Evolutionary conservation across 1,140 invertebrate genomes (phyloP).

Genomic region (Proales similis): DNA sequence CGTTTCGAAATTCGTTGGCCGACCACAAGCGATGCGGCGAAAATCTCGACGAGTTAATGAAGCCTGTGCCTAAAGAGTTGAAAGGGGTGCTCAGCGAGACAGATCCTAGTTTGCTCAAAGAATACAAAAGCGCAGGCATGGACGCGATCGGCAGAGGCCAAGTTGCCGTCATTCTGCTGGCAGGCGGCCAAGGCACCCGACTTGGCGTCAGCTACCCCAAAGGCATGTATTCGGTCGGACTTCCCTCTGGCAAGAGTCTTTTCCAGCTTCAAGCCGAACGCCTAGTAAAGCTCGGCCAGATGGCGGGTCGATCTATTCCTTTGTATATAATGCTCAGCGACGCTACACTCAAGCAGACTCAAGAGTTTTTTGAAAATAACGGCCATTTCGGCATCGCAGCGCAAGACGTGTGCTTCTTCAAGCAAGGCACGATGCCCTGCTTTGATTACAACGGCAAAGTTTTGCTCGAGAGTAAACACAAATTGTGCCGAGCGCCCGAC

Average conservation of each 20-base stretch:
- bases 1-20: background rate
- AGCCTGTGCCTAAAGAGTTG: background rate
- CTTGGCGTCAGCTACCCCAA: constrained; percentile 89
- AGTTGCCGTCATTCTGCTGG: constrained; percentile 76
- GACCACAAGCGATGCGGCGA: background rate
- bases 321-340: constrained; percentile 98
- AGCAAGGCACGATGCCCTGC: constrained; percentile 85
- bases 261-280: constrained; percentile 92
- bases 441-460: constrained; percentile 90
- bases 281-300: constrained; percentile 55
- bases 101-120: background rate
- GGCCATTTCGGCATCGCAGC: constrained; percentile 78
- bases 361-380: constrained; percentile 70
- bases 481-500: constrained; percentile 78
- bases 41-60: background rate
- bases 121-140: constrained; percentile 54
- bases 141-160: constrained; percentile 65
- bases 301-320: constrained; percentile 34
- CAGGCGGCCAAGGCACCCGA: constrained; percentile 77
- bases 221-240: constrained; percentile 87
- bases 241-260: constrained; percentile 80
- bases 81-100: constrained; percentile 8
- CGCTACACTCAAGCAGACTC: constrained; percentile 75
- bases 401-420: constrained; percentile 78
- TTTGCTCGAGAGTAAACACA: constrained; percentile 67